Conservation (phyloP, 2,113 vertebrate species). For the Anarhynchus alexandrinus region DNA sequence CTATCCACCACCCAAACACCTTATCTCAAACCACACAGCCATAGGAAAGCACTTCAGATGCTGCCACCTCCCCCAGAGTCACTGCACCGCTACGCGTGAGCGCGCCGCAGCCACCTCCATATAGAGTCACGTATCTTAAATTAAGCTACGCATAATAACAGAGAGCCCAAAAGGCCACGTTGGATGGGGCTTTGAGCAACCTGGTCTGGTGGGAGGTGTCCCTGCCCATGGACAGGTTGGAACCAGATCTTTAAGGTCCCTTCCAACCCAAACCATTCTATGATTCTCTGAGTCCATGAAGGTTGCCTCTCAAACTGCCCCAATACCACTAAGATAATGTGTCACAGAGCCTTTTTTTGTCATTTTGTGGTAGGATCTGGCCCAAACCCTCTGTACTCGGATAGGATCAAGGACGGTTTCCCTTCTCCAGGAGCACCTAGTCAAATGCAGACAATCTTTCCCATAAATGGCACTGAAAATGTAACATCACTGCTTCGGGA, state of each 20-base stretch:
- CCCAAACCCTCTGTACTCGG: background rate
- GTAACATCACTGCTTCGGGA: background rate
- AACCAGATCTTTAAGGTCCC: too few species aligned
- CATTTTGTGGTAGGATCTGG: background rate
- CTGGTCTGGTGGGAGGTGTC: too few species aligned
- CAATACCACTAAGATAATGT: fast-evolving
- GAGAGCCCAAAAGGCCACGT: background rate
- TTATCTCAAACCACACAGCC: background rate
- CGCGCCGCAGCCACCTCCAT: fast-evolving
- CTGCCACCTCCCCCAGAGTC: background rate
- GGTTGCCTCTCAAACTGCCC: background rate
- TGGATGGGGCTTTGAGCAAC: too few species aligned
- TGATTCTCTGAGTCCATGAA: background rate
- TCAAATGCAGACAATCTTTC: background rate
- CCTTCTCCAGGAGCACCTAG: background rate
- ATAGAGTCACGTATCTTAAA: background rate
- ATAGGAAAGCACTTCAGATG: background rate
- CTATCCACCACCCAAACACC: background rate
- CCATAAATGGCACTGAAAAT: background rate
- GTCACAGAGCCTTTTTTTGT: background rate
- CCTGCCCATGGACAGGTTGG: too few species aligned
- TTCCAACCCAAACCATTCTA: too few species aligned
- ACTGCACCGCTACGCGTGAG: background rate
- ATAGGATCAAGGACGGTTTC: background rate
- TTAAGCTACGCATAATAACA: background rate